Conservation (phyloP, 2,113 vertebrate genomes). For the Trinectes maculatus region DNA sequence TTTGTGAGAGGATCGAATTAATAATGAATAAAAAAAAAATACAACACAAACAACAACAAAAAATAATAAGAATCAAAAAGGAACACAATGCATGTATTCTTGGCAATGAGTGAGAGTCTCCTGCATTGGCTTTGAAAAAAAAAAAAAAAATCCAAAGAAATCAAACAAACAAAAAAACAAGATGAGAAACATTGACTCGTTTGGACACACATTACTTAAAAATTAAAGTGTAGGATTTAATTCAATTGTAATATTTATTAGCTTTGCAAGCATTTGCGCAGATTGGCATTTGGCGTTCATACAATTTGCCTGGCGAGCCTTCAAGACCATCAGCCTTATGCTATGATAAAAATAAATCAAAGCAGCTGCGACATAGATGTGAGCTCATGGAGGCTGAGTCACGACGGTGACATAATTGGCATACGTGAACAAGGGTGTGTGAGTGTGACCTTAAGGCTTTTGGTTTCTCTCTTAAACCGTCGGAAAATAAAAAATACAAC, state of each 20-base stretch:
- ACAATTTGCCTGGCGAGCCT: conserved; percentile 37
- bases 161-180: conserved; percentile 4
- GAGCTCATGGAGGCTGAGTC: conserved; percentile 68
- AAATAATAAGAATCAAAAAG: conserved; percentile 7
- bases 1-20: conserved; percentile 24
- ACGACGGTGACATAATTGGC: conserved; percentile 66
- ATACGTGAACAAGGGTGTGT: conserved; percentile 56
- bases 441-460: conserved; percentile 73
- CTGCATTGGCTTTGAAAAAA: conserved; percentile 22
- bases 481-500: conserved; percentile 35
- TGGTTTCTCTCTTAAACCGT: conserved; percentile 64
- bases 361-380: conserved; percentile 67
- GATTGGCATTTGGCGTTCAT: conserved; percentile 35
- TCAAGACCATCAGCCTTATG: conserved; percentile 43
- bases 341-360: conserved; percentile 69
- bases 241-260: conserved; percentile 1
- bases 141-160: conserved; percentile 16
- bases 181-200: neutral
- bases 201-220: conserved; percentile 13
- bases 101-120: conserved; percentile 55
- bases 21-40: conserved; percentile 37
- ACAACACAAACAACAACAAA: conserved; percentile 33
- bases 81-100: conserved; percentile 51
- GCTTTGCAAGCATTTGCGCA: conserved; percentile 30
- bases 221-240: neutral